Evolutionary conservation across 2,888 invertebrate species (phyloP), one percentile per base, ranked within the genome.

Genomic region (Chirona hameri): DNA sequence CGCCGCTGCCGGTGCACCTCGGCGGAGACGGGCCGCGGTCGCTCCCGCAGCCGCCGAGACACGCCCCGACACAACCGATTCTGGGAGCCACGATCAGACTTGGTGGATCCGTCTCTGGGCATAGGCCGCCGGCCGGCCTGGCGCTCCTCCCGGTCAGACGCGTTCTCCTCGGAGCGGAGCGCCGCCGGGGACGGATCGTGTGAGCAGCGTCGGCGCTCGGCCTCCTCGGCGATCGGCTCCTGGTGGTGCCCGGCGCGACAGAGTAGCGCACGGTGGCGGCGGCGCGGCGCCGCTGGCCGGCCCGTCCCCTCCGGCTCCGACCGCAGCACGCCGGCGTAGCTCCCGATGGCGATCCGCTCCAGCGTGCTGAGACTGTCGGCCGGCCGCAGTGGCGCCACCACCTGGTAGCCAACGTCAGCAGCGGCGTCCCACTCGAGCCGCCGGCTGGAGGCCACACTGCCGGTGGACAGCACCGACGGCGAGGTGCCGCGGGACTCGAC

Each of bases 11-110:
- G 96, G 97, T 18, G 95, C 94, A 87, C 97, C 91, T 89, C 97
- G 97, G 90, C 97, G 97, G 88, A 97, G 97, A 85, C 97, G 93
- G 90, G 97, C 97, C 97, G 97, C 98, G 12, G 97, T 97, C n/a
- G 97, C 97, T 85, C 97, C 90, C 85, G 94, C 89, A 4, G 97
- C 97, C 89, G 98, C 97, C 88, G 92, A 93, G 85, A 92, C 93
- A 65, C 96, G 93, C 79, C 97, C 97, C 88, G 89, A 86, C 82
- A 82, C 46, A 84, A 10, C 21, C 76, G 76, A 39, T 9, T 15
- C 31, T 84, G 84, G 0, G 81, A 14, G 39, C 39, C 46, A 12
- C 76, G 39, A 0, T 18, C 31, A 18, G 52, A 52, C 46, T 46
- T 24, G 39, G 24, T 24, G 9, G 76, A 46, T 39, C 39, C 76